Evolutionary conservation across 2,113 vertebrate species (phyloP).

Genomic region (Hydrochoerus hydrochaeris): DNA sequence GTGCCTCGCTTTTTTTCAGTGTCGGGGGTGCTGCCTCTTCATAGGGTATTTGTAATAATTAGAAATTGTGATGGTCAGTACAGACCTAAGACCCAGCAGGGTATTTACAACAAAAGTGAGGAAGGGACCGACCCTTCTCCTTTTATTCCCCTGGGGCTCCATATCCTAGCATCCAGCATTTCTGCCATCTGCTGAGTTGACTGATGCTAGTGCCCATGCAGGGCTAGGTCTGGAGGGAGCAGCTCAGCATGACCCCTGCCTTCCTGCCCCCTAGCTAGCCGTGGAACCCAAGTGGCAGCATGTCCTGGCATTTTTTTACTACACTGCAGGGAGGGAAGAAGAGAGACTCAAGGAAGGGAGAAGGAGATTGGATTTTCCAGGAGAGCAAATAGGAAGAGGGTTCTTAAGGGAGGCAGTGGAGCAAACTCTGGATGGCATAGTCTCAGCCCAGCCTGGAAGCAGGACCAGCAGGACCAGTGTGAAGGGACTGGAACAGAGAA

Average conservation of each 20-base stretch:
- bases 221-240: not conserved
- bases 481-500: not conserved
- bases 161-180: fast-evolving
- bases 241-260: not conserved
- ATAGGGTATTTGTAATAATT: not conserved
- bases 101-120: not conserved
- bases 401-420: not conserved
- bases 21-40: not conserved
- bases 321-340: not conserved
- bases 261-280: not conserved
- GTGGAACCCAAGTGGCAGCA: not conserved
- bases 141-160: not conserved
- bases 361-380: not conserved
- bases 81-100: not conserved
- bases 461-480: fast-evolving
- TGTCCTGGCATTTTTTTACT: not conserved
- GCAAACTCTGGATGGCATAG: not conserved
- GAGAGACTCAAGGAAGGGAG: not conserved
- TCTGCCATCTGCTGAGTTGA: not conserved
- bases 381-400: too few species aligned
- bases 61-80: not conserved
- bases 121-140: not conserved
- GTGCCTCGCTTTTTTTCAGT: not conserved
- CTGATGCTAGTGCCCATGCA: not conserved
- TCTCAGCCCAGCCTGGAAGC: not conserved